Conservation (phyloP, 2,113 vertebrate genomes). For the Actenoides lindsayi region DNA sequence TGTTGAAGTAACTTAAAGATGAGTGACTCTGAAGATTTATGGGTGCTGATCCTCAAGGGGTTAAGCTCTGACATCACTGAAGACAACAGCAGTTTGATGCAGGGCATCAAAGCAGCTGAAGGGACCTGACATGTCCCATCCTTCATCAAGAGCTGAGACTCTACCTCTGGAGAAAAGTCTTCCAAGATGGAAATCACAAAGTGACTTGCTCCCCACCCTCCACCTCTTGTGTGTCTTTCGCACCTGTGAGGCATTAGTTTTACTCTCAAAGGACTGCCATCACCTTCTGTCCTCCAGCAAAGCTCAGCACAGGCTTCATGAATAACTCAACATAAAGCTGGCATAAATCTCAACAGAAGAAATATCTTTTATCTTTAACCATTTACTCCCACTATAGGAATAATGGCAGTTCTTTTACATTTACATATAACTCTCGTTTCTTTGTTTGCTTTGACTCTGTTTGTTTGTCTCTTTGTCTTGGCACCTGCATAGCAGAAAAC, state of each 20-base stretch:
- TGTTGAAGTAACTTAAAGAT: not conserved
- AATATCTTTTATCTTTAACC: conserved; percentile 83
- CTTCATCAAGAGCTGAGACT: not conserved
- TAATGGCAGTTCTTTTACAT: conserved; percentile 81
- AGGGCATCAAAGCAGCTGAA: not conserved
- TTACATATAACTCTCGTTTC: conserved; percentile 73
- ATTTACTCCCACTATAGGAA: conserved; percentile 81
- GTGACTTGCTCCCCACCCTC: not conserved
- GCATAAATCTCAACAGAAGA: conserved; percentile 75
- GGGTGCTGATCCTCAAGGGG: not conserved
- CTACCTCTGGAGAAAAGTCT: not conserved
- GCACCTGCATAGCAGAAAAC: conserved; percentile 85
- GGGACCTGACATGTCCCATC: not conserved
- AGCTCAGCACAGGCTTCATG: conserved; percentile 12
- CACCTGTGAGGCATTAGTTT: not conserved
- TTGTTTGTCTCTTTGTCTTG: conserved; percentile 66
- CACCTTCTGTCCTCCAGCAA: not conserved
- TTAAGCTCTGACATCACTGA: not conserved
- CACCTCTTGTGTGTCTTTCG: not conserved
- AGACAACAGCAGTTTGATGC: not conserved
- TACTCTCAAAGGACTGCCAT: not conserved
- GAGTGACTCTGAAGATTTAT: not conserved
- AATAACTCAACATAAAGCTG: conserved; percentile 69
- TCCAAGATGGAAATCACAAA: not conserved
- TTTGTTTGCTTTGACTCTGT: conserved; percentile 3